Conservation (phyloP, 2,113 vertebrate genomes). For the Cisticola juncidis region DNA sequence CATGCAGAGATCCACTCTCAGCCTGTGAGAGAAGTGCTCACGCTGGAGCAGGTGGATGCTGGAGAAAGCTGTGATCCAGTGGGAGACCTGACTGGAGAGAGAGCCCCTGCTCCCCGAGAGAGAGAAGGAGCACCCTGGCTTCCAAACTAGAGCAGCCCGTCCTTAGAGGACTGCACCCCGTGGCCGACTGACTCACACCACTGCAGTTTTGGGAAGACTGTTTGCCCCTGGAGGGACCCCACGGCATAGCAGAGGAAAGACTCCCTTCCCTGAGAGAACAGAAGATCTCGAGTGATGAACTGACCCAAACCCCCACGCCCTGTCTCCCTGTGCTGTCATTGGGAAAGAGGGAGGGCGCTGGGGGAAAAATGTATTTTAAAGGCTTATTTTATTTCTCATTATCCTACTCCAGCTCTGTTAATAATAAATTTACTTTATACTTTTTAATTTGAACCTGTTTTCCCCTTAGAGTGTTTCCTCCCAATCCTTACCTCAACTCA, state of each 20-base stretch:
- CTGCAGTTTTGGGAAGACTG: not conserved
- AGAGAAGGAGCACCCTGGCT: not conserved
- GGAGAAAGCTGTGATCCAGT: not conserved
- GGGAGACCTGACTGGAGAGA: not conserved
- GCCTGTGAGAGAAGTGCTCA: too few relatives aligned
- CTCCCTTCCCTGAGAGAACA: not conserved
- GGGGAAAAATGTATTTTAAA: not conserved
- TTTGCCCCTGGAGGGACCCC: not conserved
- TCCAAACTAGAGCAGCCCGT: not conserved
- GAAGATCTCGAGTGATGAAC: not conserved
- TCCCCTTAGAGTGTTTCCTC: not conserved
- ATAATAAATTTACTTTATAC: not conserved
- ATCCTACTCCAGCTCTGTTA: not conserved
- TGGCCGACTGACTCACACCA: not conserved
- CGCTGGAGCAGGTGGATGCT: not conserved
- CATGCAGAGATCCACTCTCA: too few relatives aligned
- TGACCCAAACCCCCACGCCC: not conserved
- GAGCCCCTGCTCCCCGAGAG: not conserved
- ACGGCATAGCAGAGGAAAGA: not conserved
- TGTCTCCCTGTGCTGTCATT: not conserved
- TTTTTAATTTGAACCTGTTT: not conserved
- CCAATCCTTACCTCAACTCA: not conserved
- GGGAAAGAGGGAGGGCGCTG: not conserved
- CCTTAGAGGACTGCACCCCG: not conserved
- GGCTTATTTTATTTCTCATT: not conserved